Evolutionary conservation across 2,113 vertebrate species (phyloP), one percentile per base, ranked within the genome.

Genomic region (Lethenteron reissneri): DNA sequence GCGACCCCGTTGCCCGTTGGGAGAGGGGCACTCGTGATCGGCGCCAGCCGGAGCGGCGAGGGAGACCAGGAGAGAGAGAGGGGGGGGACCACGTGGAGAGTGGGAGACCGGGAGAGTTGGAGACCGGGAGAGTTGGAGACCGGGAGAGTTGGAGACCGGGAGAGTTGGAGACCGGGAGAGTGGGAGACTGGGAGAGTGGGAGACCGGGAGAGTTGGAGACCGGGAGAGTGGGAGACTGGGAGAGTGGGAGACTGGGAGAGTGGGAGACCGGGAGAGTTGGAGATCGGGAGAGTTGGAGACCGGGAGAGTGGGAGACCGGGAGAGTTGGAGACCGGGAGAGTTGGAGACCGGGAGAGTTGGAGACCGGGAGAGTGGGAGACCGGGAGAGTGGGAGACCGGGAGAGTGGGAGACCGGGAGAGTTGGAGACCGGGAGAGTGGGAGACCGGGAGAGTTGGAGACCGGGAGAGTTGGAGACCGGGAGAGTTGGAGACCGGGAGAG

Each of bases 131-230:
- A 21, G 19, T 21, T 2, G 75, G 77, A 76, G 11, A 71, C 5
- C 25, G 73, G 74, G 75, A 79, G 81, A 81, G 77, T 78, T 77
- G 77, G 79, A 75, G 74, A 74, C 75, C 73, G 69, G 8, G 72
- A 68, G 21, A 25, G 21, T 25, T 2, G 70, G 69, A 72, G 15
- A 68, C 2, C 21, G 21, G 73, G 76, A 78, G 76, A 57, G 17
- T 73, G 73, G 75, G 79, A 76, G 73, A 73, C 69, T 74, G 70
- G 71, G 73, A 75, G 74, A 73, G 78, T 76, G 71, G 76, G 75
- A 76, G 74, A 74, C 75, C 73, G 69, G 8, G 72, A 68, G 2
- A 25, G 21, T 25, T 2, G 70, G 69, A 72, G 5, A 68, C 21
- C 21, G 21, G 15, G 15, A 6, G 15, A 19, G 19, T 41, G 25